phyloP scores from a whole-genome alignment of 2,797 vertebrate species.

The Scyliorhinus canicula region DNA sequence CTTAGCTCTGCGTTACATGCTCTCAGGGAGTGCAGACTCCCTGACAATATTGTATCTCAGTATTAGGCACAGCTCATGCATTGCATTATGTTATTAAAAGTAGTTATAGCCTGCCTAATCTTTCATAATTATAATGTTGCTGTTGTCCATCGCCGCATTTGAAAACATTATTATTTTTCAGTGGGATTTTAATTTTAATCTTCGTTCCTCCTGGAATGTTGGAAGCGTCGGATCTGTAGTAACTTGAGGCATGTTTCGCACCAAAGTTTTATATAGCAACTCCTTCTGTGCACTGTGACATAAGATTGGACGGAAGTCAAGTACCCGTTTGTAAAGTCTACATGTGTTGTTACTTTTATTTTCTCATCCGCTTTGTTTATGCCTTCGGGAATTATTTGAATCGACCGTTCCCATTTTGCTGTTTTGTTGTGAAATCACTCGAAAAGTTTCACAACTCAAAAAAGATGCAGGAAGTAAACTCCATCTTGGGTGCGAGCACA shows the following conservation, averaged over 20 bases:
- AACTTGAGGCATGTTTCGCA: slow-evolving; percentile 32
- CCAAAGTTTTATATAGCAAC: slow-evolving; percentile 32
- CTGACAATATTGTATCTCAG: neutral
- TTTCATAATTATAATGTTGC: neutral
- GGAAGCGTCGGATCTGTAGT: neutral
- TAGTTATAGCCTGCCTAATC: neutral
- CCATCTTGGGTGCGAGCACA: neutral
- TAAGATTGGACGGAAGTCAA: slow-evolving; percentile 18
- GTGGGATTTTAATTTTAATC: neutral
- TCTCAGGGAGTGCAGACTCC: neutral
- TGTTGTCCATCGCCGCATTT: neutral
- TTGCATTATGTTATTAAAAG: slow-evolving; percentile 3
- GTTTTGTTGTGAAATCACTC: neutral
- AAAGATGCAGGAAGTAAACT: neutral
- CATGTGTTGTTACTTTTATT: slow-evolving; percentile 11
- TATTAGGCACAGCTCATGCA: neutral
- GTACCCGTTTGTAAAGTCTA: neutral
- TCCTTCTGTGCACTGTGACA: slow-evolving; percentile 28
- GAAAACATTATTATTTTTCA: neutral
- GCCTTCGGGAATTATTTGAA: neutral
- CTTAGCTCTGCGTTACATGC: neutral
- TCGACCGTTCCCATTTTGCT: neutral
- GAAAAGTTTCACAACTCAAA: neutral
- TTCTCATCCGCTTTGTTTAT: neutral
- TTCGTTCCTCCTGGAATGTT: neutral